Evolutionary conservation across 2,888 invertebrate species (phyloP), one percentile per base, ranked within the genome.

Genomic region (Melieria picta): DNA sequence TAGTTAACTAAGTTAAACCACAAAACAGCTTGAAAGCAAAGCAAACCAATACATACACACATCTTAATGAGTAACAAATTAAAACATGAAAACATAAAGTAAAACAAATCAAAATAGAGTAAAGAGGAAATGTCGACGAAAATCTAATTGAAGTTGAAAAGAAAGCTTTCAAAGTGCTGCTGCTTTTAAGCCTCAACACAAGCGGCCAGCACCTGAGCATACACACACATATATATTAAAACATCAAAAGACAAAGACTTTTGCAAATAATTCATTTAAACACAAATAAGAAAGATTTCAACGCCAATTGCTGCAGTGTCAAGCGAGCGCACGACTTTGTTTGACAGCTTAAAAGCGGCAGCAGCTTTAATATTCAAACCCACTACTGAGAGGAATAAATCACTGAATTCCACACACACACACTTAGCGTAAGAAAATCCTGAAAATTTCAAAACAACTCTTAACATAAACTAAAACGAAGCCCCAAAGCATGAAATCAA

Each of bases 101-200:
- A 56, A 43, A 62, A 69, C 42, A 72, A 70, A 60, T 69, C 70
- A 58, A 74, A 72, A 63, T 76, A 73, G 50, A 55, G 75, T 67
- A 64, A 72, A 69, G 68, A 74, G 69, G 60, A 74, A 72, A 65
- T 64, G 30, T 61, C 30, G 30, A 30, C 30, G 30, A 30, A 30
- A 30, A 30, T 30, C 30, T 1, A 30, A 30, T 1, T 30, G 30
- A 30, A 3, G 30, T 30, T 30, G 30, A 30, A 30, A 30, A 30
- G 48, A 65, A 62, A 70, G 42, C 16, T 58, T 58, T 42, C 10
- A 58, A 58, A 30, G 16, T 58, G 10, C 58, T 5, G 11, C 52
- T 56, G 65, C 65, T 69, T 69, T 65, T 65, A 56, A 56, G 72
- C 63, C 45, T 61, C 63, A 69, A 30, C 30, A 30, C 30, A 30